A percentile compares a stretch with the other conserved stretches of the same genome.
phyloP scores from a whole-genome alignment of 2,797 vertebrate species.

The Zalophus californianus region DNA sequence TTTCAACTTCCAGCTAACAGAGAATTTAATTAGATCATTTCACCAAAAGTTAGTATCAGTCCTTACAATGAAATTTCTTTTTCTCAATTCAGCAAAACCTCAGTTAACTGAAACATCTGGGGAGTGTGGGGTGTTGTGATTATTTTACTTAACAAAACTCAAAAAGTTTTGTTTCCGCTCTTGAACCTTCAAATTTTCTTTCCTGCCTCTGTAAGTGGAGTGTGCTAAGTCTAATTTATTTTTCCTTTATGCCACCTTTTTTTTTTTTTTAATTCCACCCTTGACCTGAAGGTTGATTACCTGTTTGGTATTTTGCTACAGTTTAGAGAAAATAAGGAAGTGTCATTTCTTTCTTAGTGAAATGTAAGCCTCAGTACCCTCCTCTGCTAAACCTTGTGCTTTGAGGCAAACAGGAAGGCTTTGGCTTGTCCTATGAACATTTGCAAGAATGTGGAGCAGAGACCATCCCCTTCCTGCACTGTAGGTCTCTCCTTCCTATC shows the following conservation, averaged over 20 bases:
- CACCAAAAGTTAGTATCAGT: not conserved
- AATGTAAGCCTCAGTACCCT: not conserved
- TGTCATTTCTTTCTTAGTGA: not conserved
- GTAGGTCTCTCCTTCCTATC: not conserved
- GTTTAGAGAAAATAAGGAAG: not conserved
- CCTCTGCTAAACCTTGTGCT: not conserved
- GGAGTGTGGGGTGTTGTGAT: not conserved
- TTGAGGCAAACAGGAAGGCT: not conserved
- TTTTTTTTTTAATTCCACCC: not conserved
- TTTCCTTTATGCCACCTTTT: not conserved
- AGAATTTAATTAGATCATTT: constrained; percentile 52
- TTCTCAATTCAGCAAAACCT: not conserved
- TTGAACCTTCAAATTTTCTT: constrained; percentile 1
- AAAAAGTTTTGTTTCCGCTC: constrained; percentile 29
- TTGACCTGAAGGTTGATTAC: constrained; percentile 19
- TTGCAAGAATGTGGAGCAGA: not conserved
- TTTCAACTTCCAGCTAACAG: not conserved
- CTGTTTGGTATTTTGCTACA: not conserved
- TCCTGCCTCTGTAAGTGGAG: not conserved
- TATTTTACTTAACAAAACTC: constrained; percentile 11
- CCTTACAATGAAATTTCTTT: not conserved
- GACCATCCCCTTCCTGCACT: no score
- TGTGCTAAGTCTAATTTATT: not conserved
- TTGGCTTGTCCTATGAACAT: not conserved
- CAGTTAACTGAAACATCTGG: constrained; percentile 3